Base-by-base conservation (phyloP, 2,797 vertebrate genomes). In the Zenarchopterus dispar region DNA sequence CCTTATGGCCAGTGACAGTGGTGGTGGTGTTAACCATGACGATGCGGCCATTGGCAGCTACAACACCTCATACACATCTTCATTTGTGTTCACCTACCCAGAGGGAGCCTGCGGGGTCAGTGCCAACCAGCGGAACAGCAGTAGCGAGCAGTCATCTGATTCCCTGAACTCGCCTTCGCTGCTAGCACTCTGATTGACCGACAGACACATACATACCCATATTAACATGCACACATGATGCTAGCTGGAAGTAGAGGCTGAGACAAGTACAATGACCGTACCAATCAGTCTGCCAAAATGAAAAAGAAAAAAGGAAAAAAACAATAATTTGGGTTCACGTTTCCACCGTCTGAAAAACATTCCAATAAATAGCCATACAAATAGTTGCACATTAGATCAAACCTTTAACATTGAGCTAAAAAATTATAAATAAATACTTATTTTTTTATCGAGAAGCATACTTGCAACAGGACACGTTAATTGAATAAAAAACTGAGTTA, bases 1-100 rank as follows among this genome's bases (percentile, higher is more conserved):
- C 92, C 93, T 95, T 23, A 92, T 94, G 94, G 88, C 86, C 72
- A 86, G 84, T 82, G 75, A 89, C 88, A 77, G 82, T 86, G 90
- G 87, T 88, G 89, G 86, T 86, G 90, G 88, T 87, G 88, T 78
- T 90, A 88, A 87, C 89, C 85, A 82, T 91, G 88, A 81, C 86
- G 84, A 83, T 86, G 88, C 87, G 76, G 77, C 78, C 78, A 87
- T 91, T 89, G 89, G 90, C 91, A 90, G 90, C 93, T 93, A 92
- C 92, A 96, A 95, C 95, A 92, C 96, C 91, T 95, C 96, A 95
- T 97, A 95, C 93, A 96, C 96, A 91, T 97, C 97, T 96, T 96
- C 97, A 95, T 99, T 99, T 97, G 96, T 99, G 92, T 98, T 98
- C 96, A 98, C 96, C 96, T 97, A 96, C 96, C 97, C 97, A 97